Base-by-base conservation (phyloP, 2,888 invertebrate genomes). In the Mimumesa dahlbomi region DNA sequence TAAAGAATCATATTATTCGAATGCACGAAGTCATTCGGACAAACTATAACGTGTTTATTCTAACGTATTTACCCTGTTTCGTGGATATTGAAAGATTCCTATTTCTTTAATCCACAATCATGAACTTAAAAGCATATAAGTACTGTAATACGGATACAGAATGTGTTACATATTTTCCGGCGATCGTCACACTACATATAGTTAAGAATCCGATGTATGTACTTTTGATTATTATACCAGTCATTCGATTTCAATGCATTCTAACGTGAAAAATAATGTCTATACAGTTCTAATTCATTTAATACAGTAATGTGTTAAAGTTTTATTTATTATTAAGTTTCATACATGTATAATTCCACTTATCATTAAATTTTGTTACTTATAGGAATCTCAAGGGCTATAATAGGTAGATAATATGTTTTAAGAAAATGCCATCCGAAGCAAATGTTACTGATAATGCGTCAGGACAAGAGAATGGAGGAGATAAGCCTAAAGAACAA, bases 361-460 rank as follows among this genome's bases (percentile, higher is more conserved):
- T 22, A 1, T 11, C 0, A 38, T 22, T 25, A n/a, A 19, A 42
- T 29, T 29, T 11, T 21, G 31, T 40, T 13, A 1, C 21, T 13
- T 58, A 11, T 36, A 77, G 76, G 45, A 40, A 19, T 53, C 50
- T 57, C 42, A 40, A 59, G 7, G 43, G 22, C 21, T 31, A 43
- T 34, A 61, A 73, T 45, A 22, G 31, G 49, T 38, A 21, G 38
- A 25, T 70, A 73, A 6, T 76, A 78, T 82, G 75, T 59, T 69
- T 59, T 76, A 62, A 80, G n/a, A 72, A 82, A 40, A 87, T 87
- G 87, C 85, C 87, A 73, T 85, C 84, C 31, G 84, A 84, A 69
- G 71, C 82, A 65, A 77, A 83, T 65, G 59, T 65, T 19, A 71
- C 67, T 49, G 78, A 72, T 53, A 82, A 79, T 77, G 64, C 80